Conservation (phyloP, 2,888 invertebrate genomes). For the Escarpia spicata region DNA sequence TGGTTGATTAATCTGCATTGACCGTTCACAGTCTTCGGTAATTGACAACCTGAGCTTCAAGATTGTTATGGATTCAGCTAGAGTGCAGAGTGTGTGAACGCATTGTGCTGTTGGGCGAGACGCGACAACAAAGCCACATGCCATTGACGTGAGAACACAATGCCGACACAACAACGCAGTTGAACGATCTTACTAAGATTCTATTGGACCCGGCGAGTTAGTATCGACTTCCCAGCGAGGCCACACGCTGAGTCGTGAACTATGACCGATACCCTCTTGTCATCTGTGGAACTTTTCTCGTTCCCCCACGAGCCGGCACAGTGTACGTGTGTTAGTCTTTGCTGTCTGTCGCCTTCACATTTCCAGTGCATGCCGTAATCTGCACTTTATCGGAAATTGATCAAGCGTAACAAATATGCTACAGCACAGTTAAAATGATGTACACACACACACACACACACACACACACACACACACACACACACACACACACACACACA, state of each 20-base stretch:
- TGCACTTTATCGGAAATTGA: no score
- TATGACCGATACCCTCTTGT: background rate
- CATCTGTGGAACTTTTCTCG: background rate
- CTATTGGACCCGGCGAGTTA: background rate
- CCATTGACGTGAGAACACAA: background rate
- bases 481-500: conserved; percentile 30
- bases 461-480: conserved; percentile 30
- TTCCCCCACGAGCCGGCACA: background rate
- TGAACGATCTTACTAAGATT: background rate
- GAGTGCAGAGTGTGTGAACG: background rate
- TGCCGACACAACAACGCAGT: background rate
- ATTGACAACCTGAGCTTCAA: background rate
- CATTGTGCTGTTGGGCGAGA: background rate
- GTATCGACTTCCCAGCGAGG: background rate
- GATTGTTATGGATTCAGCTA: background rate
- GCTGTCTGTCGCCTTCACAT: no score
- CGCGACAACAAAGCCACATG: background rate
- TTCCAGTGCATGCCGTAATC: no score
- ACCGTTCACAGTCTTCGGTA: background rate
- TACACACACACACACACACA: conserved; percentile 25
- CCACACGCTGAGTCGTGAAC: background rate
- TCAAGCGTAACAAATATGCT: background rate
- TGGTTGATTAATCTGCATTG: background rate
- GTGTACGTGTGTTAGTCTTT: no score
- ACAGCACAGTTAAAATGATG: conserved; percentile 13